These are phyloP conservation scores for Atta cephalotes DNA, from an alignment of 1,140 invertebrate species.

Conservation along the genomic window DNA sequence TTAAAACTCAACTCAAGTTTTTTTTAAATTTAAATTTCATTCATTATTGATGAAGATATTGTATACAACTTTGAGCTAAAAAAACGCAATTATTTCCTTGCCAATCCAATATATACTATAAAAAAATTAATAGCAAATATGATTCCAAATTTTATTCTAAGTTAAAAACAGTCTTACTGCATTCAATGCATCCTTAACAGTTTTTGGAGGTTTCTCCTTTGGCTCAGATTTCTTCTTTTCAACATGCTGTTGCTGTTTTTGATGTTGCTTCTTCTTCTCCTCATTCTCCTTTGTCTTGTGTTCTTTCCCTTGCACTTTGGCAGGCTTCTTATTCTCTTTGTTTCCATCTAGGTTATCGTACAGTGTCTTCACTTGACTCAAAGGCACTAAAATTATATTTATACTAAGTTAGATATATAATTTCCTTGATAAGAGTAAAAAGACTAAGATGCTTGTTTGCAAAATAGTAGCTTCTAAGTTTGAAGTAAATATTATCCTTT, in stretches of 20 bases:
- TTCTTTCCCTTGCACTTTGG: constrained; percentile 83
- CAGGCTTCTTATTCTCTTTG: constrained; percentile 84
- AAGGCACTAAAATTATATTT: constrained; percentile 80
- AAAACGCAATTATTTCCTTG: too few species aligned
- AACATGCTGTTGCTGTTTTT: constrained; percentile 76
- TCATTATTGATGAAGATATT: too few species aligned
- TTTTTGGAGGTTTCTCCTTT: constrained; percentile 88
- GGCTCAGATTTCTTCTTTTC: constrained; percentile 82
- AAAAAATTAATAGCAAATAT: not conserved
- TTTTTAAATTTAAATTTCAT: too few species aligned
- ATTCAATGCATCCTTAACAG: constrained; percentile 89
- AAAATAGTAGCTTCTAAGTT: too few species aligned
- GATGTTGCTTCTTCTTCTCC: constrained; percentile 82
- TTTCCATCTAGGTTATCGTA: constrained; percentile 84
- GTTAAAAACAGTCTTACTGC: constrained; percentile 82
- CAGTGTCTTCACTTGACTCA: constrained; percentile 85
- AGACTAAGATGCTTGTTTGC: not conserved
- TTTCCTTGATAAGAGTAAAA: not conserved
- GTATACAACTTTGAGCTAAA: too few species aligned
- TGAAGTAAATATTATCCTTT: not conserved
- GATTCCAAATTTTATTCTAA: constrained; percentile 18
- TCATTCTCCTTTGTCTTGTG: constrained; percentile 85
- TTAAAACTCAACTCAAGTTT: too few species aligned
- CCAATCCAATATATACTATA: constrained; percentile 30
- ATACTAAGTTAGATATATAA: not conserved